Evolutionary conservation across 2,888 invertebrate species (phyloP), one percentile per base, ranked within the genome.

Genomic region (Nymphalis urticae): DNA sequence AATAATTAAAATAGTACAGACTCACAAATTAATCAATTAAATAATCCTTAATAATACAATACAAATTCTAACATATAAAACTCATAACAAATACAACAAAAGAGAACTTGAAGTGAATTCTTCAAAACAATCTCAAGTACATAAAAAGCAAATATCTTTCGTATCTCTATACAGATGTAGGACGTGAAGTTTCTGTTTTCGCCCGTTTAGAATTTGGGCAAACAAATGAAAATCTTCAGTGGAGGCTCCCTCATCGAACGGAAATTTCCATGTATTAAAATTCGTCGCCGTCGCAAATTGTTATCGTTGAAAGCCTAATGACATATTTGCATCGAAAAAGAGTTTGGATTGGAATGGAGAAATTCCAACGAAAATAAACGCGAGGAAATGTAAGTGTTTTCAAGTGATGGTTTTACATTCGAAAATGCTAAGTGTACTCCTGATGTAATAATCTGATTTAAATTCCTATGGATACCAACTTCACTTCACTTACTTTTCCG

Each of bases 281-380:
- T 86, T 85, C 85, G 80, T 76, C 80, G 76, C 69, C 76, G 75
- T 78, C 82, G 76, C 82, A 85, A 86, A 85, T 85, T 84, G 85
- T 85, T 84, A 82, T 81, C 82, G 81, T 75, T 72, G 80, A 78
- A 77, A 78, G 74, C 80, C 81, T 87, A 88, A 88, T 87, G 86
- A 87, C 78, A 84, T 85, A 88, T 88, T 88, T 87, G 87, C 89
- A 88, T 88, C 79, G 80, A 80, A 83, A 86, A 85, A 85, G 85
- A 86, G 84, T 86, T 83, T 78, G 75, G 72, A 74, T 75, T 69
- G 74, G 70, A 72, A 76, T 76, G 70, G 72, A 74, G 76, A 78
- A 79, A 79, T 76, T 74, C 75, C 75, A 77, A 76, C 17, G 72
- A 76, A 76, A 77, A 77, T 66, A 71, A 53, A 54, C 19, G 42